phyloP scores from a whole-genome alignment of 2,113 vertebrate species.

The Coturnix japonica region DNA sequence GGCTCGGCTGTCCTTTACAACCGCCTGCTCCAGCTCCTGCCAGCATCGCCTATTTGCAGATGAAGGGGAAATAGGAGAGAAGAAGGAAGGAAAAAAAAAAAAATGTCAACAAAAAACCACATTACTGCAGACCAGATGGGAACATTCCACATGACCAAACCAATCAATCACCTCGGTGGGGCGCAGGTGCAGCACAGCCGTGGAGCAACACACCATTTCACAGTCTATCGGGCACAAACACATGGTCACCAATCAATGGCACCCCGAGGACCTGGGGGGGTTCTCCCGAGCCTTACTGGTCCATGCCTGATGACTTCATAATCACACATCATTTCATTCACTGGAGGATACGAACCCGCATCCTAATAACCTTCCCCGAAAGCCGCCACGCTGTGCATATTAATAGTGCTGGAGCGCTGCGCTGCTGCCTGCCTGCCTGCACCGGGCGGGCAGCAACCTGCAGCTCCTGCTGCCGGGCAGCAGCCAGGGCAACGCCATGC shows the following conservation, averaged over 20 bases:
- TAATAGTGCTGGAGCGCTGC: slow-evolving; percentile 78
- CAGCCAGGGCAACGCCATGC: too few relatives aligned
- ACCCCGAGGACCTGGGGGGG: slow-evolving; percentile 92
- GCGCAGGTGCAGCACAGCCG: slow-evolving; percentile 99
- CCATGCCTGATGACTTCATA: slow-evolving; percentile 99
- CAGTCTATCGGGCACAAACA: slow-evolving; percentile 99
- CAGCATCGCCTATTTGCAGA: slow-evolving; percentile 83
- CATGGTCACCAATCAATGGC: slow-evolving; percentile 99
- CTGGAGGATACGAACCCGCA: slow-evolving; percentile 93
- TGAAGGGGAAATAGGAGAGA: slow-evolving; percentile 65
- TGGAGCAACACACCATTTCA: slow-evolving; percentile 99
- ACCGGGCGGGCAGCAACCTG: slow-evolving; percentile 71
- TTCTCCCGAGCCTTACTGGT: slow-evolving; percentile 91
- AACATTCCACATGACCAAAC: slow-evolving; percentile 99
- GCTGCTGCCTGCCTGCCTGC: slow-evolving; percentile 60
- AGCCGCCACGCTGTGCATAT: slow-evolving; percentile 87
- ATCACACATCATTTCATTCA: slow-evolving; percentile 99
- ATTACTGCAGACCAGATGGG: slow-evolving; percentile 99
- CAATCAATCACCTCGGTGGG: slow-evolving; percentile 99
- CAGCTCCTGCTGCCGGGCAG: slow-evolving; percentile 25
- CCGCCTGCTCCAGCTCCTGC: slow-evolving; percentile 82
- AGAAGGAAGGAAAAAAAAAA: slow-evolving; percentile 47
- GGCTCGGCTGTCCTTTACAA: slow-evolving; percentile 82
- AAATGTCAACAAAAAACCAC: slow-evolving; percentile 74
- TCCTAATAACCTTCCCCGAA: slow-evolving; percentile 90